Percentiles rank a stretch among this genome's conserved stretches.
phyloP scores from a whole-genome alignment of 2,113 vertebrate species.

The Megaceryle torquata region DNA sequence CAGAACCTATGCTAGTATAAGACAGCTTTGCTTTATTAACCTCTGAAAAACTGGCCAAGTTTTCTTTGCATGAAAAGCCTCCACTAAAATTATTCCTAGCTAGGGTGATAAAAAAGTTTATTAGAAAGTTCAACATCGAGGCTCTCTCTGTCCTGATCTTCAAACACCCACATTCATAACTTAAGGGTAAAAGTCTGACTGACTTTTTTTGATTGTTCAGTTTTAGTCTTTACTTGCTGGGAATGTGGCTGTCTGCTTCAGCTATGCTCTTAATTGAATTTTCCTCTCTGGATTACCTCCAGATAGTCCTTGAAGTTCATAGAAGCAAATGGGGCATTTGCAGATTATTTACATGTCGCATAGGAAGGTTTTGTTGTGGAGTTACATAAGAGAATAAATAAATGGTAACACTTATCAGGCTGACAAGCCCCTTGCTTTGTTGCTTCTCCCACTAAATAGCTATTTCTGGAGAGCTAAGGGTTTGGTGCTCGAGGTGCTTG shows the following conservation, averaged over 20 bases:
- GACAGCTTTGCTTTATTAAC: not conserved
- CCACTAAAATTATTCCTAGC: not conserved
- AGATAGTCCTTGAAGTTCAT: not conserved
- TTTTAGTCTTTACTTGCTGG: not conserved
- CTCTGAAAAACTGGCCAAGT: not conserved
- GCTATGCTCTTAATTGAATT: not conserved
- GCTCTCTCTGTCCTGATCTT: not conserved
- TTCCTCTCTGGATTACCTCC: not conserved
- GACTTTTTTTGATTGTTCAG: not conserved
- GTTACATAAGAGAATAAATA: not conserved
- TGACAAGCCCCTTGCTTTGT: not conserved
- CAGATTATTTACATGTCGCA: not conserved
- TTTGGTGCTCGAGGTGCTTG: fast-evolving
- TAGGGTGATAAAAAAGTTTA: not conserved
- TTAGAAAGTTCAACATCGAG: not conserved
- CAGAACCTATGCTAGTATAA: not conserved
- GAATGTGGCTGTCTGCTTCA: not conserved
- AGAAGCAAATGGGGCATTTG: not conserved
- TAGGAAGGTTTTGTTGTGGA: not conserved
- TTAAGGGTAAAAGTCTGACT: not conserved
- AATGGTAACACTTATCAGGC: not conserved
- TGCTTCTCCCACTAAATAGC: not conserved
- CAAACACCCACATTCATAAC: not conserved
- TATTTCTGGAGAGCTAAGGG: not conserved
- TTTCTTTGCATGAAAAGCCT: not conserved